Percentiles rank a stretch among this genome's conserved stretches.
Evolutionary conservation across 2,888 invertebrate genomes (phyloP).

Genomic region (Desoria tigrina): DNA sequence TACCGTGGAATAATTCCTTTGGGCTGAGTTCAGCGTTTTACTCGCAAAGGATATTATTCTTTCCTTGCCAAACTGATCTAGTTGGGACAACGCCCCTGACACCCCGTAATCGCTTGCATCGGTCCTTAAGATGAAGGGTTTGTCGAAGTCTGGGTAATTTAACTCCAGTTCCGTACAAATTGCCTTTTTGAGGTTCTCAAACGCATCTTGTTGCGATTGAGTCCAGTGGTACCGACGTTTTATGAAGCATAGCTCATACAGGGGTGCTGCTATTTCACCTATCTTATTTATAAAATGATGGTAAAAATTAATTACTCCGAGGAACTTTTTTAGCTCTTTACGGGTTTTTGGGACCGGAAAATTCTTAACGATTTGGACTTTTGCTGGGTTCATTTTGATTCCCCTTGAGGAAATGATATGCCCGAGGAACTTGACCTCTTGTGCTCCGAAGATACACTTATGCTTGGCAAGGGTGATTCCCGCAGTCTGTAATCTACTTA

Average conservation of each 20-base stretch:
- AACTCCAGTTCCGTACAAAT: slow-evolving; percentile 17
- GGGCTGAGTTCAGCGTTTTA: slow-evolving; percentile 9
- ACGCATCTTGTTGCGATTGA: slow-evolving; percentile 12
- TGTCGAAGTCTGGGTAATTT: slow-evolving; percentile 17
- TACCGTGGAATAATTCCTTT: slow-evolving; percentile 9
- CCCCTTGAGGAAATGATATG: slow-evolving; percentile 51
- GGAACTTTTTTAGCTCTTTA: slow-evolving; percentile 31
- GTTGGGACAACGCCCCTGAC: slow-evolving; percentile 9
- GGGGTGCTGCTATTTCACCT: slow-evolving; percentile 27
- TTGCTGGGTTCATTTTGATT: slow-evolving; percentile 50
- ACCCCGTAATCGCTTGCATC: slow-evolving; percentile 18
- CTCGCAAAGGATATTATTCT: slow-evolving; percentile 8
- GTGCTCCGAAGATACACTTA: too few relatives aligned
- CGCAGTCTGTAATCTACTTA: too few relatives aligned
- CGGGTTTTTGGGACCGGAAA: slow-evolving; percentile 24
- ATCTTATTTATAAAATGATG: slow-evolving; percentile 41
- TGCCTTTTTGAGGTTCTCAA: slow-evolving; percentile 31
- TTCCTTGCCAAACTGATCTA: neutral
- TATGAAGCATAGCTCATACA: slow-evolving; percentile 22
- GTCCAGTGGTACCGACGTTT: slow-evolving; percentile 38
- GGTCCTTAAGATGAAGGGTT: slow-evolving; percentile 18
- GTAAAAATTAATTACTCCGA: slow-evolving; percentile 41
- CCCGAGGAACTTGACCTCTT: slow-evolving; percentile 54
- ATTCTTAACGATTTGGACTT: neutral
- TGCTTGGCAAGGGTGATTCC: too few relatives aligned